phyloP scores from a whole-genome alignment of 2,797 vertebrate genomes.

The Sebastes matsubarae region DNA sequence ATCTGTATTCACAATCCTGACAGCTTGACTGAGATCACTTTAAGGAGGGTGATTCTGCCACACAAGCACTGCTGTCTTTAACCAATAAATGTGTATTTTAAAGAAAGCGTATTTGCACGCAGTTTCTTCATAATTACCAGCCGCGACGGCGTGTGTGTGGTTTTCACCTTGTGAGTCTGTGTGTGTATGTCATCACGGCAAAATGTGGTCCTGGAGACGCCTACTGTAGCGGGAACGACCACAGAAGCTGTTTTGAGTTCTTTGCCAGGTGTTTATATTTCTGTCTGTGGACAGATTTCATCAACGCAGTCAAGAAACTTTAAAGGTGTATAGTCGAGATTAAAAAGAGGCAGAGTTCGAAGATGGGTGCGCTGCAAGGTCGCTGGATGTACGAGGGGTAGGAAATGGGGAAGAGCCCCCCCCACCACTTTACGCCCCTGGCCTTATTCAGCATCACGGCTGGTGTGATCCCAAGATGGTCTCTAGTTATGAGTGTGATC shows the following conservation, averaged over 20 bases:
- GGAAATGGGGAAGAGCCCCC: too few species aligned
- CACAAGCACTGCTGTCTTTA: neutral
- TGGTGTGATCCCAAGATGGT: neutral
- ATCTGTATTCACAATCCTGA: neutral
- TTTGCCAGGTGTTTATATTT: neutral
- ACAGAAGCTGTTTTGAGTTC: neutral
- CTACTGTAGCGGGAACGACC: neutral
- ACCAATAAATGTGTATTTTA: slow-evolving; percentile 2
- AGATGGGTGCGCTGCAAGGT: neutral
- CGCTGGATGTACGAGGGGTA: neutral
- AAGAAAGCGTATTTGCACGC: neutral
- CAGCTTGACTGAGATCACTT: neutral
- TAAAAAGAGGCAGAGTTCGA: neutral
- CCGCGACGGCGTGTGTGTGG: neutral
- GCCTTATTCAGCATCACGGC: fast-evolving
- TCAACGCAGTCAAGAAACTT: neutral
- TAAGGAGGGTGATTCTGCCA: neutral
- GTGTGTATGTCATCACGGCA: neutral
- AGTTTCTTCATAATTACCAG: neutral
- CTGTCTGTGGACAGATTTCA: neutral
- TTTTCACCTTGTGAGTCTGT: neutral
- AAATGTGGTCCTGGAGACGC: neutral
- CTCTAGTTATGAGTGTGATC: neutral
- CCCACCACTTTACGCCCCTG: neutral
- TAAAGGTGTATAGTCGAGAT: neutral